These are phyloP conservation scores for Sycophila sp. DNA, from an alignment of 1,140 invertebrate genomes.

Conservation along the genomic window DNA sequence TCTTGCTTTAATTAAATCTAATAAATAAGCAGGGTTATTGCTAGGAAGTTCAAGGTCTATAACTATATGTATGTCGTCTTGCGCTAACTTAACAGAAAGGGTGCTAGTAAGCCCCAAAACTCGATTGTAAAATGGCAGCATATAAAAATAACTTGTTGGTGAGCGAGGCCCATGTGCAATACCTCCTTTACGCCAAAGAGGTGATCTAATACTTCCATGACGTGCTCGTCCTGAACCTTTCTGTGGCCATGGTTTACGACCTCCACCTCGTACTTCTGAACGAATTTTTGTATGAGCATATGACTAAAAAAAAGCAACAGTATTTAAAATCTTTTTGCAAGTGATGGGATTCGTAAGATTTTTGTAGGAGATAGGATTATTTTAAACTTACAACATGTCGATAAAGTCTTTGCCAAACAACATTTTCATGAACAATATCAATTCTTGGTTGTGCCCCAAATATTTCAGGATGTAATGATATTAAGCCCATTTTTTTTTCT, in stretches of 20 bases:
- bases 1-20: constrained; percentile 82
- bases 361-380: too few relatives aligned
- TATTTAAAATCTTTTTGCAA: too few relatives aligned
- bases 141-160: constrained; percentile 90
- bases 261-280: constrained; percentile 88
- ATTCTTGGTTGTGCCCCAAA: constrained; percentile 86
- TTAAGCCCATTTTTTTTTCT: constrained; percentile 83
- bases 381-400: constrained; percentile 75
- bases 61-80: constrained; percentile 95
- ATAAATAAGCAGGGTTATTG: constrained; percentile 82
- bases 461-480: constrained; percentile 89
- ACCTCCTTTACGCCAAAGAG: constrained; percentile 85
- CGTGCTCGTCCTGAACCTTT: constrained; percentile 90
- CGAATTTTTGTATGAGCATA: constrained; percentile 79
- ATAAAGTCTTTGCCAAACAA: constrained; percentile 90
- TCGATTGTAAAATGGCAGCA: constrained; percentile 83
- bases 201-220: constrained; percentile 91
- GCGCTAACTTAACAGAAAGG: constrained; percentile 90
- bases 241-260: constrained; percentile 94
- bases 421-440: constrained; percentile 89
- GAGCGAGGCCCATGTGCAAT: constrained; percentile 86
- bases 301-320: constrained; percentile 59
- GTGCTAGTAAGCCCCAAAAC: constrained; percentile 83
- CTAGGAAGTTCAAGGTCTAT: constrained; percentile 86
- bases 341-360: too few relatives aligned